A percentile compares a stretch with the other conserved stretches of the same genome.
These are phyloP conservation scores for Drosophila santomea DNA, from an alignment of 1,140 invertebrate genomes.

Conservation along the genomic window DNA sequence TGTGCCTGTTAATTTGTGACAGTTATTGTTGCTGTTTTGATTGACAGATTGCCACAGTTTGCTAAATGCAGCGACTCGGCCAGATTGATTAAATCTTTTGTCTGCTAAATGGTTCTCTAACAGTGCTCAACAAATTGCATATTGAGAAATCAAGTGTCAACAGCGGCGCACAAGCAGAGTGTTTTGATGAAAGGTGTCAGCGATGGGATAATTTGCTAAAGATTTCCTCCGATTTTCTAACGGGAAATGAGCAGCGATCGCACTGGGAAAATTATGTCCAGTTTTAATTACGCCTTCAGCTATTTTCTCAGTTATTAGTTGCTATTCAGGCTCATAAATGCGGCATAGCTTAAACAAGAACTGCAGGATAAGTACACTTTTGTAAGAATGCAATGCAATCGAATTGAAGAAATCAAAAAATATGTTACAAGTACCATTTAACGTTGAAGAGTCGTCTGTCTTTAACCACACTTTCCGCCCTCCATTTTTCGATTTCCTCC, in stretches of 20 bases:
- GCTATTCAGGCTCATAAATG: no score
- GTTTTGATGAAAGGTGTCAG: constrained; percentile 32
- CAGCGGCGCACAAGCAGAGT: constrained; percentile 19
- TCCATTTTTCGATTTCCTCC: not conserved
- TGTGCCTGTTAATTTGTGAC: constrained; percentile 63
- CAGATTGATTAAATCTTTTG: constrained; percentile 54
- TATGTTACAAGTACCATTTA: not conserved
- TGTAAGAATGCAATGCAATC: no score
- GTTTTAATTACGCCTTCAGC: constrained; percentile 14
- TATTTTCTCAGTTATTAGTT: not conserved
- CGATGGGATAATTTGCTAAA: constrained; percentile 7
- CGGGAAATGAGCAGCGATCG: constrained; percentile 6
- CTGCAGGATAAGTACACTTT: no score
- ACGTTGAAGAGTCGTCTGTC: not conserved
- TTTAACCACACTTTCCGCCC: not conserved
- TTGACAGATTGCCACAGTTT: constrained; percentile 62
- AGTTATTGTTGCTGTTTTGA: constrained; percentile 74
- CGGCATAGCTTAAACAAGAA: no score
- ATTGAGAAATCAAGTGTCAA: constrained; percentile 29
- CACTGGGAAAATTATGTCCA: constrained; percentile 4
- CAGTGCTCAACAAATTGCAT: constrained; percentile 27
- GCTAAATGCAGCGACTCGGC: constrained; percentile 20
- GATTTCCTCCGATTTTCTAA: constrained; percentile 20
- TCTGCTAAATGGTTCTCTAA: constrained; percentile 47
- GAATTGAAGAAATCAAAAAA: not conserved